Evolutionary conservation across 2,888 invertebrate species (phyloP), one percentile per base, ranked within the genome.

Genomic region (Eumerus sabulonum): DNA sequence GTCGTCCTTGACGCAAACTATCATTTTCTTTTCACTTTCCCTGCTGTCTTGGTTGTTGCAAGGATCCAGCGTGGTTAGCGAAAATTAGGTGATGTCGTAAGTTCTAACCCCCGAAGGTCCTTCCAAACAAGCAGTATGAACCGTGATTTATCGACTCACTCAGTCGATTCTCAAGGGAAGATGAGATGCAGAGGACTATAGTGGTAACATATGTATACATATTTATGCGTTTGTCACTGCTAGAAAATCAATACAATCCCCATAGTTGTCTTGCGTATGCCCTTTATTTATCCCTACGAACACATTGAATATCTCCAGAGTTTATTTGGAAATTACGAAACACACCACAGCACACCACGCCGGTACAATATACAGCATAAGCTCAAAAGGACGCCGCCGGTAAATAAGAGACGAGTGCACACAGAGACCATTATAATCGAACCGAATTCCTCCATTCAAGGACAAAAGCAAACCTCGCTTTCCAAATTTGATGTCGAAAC

Each of bases 371-470:
- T 53, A 27, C 45, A 17, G 42, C 16, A 40, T 36, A 53, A 63
- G 53, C 53, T 53, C 17, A 5, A 4, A 4, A 13, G 11, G 11
- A 40, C 11, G 18, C 27, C 38, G 17, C 14, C 42, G 9, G 13
- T 14, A 50, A 67, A n/a, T n/a, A 60, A 50, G 60, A 13, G 16
- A 47, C 50, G 16, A 68, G 45, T 68, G 64, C 59, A 64, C 48
- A 36, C 16, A 76, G 42, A 38, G 50, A 50, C 68, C 36, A 53
- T 60, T 60, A 19, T 45, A 17, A 44, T 9, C 9, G 38, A 18
- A 36, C 27, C 51, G 59, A 57, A 63, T 19, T 51, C 13, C n/a
- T 27, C 16, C 27, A 66, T 62, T 72, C 60, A 76, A 76, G 76
- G 72, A 76, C 64, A 50, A 63, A 2, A 40, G 2, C 16, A n/a